phyloP scores from a whole-genome alignment of 2,113 vertebrate genomes.

The Engraulis encrasicolus region DNA sequence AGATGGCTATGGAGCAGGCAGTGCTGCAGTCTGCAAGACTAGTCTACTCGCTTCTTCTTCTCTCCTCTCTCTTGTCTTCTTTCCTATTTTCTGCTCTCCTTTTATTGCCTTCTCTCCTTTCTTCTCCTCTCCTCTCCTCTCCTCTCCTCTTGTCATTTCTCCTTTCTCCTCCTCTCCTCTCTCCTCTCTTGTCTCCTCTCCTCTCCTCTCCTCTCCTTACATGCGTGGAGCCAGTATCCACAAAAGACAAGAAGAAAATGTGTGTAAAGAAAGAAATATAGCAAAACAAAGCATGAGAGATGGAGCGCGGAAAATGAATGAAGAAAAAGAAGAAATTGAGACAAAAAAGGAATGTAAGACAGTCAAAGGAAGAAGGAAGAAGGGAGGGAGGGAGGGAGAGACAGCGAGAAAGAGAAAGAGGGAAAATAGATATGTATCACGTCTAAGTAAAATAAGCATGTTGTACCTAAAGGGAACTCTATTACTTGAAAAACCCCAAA shows the following conservation, averaged over 20 bases:
- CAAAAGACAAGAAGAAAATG: background rate
- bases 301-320: background rate
- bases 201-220: background rate
- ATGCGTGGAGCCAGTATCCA: background rate
- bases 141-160: no score
- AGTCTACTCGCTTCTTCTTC: no score
- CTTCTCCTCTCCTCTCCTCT: no score
- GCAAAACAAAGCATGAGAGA: background rate
- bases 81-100: no score
- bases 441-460: slow-evolving; percentile 76
- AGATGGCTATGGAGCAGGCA: slow-evolving; percentile 56
- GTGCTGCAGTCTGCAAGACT: background rate
- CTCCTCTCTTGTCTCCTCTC: no score
- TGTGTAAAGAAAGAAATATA: background rate
- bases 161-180: no score
- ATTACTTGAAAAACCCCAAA: slow-evolving; percentile 77
- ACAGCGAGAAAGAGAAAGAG: slow-evolving; percentile 8
- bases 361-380: background rate
- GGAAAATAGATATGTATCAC: slow-evolving; percentile 73
- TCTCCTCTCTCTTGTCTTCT: no score
- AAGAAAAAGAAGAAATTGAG: background rate
- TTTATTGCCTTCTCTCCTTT: no score
- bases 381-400: background rate
- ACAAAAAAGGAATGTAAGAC: background rate
- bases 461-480: slow-evolving; percentile 75